These are phyloP conservation scores for Choristoneura fumiferana DNA, from an alignment of 1,140 invertebrate species.

Conservation along the genomic window DNA sequence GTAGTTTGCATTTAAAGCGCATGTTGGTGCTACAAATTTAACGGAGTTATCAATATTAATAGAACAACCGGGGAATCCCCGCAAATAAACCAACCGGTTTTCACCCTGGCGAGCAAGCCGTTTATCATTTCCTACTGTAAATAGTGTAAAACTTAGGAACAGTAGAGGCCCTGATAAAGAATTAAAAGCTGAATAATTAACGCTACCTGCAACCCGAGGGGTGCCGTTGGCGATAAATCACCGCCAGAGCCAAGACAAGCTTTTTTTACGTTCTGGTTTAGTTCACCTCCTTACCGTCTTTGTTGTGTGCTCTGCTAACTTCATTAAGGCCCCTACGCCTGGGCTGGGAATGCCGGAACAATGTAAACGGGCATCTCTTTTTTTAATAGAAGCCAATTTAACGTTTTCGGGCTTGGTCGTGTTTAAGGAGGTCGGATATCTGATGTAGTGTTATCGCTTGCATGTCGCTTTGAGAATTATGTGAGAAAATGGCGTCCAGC, in stretches of 20 bases:
- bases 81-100: conserved; percentile 38
- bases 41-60: conserved; percentile 35
- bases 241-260: conserved; percentile 61
- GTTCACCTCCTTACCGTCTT: conserved; percentile 62
- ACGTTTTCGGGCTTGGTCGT: conserved; percentile 41
- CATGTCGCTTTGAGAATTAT: conserved; percentile 41
- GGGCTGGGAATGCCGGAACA: conserved; percentile 57
- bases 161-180: conserved; percentile 69
- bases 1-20: neutral
- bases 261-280: conserved; percentile 73
- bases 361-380: conserved; percentile 40
- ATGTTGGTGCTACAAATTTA: conserved; percentile 1
- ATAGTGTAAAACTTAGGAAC: conserved; percentile 71
- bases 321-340: conserved; percentile 49
- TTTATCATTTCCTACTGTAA: conserved; percentile 70
- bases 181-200: conserved; percentile 79
- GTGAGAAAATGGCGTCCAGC: conserved; percentile 42
- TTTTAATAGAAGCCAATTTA: conserved; percentile 53
- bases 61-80: conserved; percentile 26
- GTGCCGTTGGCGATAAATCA: conserved; percentile 63
- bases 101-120: conserved; percentile 40
- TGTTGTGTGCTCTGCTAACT: conserved; percentile 55
- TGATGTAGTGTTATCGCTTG: conserved; percentile 38
- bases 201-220: conserved; percentile 62
- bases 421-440: conserved; percentile 38